A percentile compares a stretch with the other conserved stretches of the same genome.
phyloP scores from a whole-genome alignment of 2,797 vertebrate species.

The Channallabes apus region DNA sequence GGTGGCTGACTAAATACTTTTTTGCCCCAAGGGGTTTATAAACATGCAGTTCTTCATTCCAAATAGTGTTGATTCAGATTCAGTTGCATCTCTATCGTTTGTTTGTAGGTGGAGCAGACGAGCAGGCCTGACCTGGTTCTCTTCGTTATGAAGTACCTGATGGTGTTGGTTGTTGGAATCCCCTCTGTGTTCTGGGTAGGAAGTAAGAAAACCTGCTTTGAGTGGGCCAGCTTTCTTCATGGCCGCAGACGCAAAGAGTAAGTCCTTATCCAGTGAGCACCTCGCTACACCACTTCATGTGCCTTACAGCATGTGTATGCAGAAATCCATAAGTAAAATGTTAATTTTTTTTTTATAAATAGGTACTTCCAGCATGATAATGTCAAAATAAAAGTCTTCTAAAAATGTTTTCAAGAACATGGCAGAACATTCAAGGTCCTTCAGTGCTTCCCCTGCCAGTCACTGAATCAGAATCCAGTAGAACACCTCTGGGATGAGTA shows the following conservation, averaged over 20 bases:
- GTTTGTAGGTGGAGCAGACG: slow-evolving; percentile 83
- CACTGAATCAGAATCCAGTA: not conserved
- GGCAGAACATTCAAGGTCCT: not conserved
- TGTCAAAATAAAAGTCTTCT: no score
- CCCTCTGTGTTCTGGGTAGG: slow-evolving; percentile 98
- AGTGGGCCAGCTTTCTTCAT: slow-evolving; percentile 89
- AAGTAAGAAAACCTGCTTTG: slow-evolving; percentile 98
- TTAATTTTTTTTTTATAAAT: no score
- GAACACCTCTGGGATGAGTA: not conserved
- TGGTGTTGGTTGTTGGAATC: slow-evolving; percentile 94
- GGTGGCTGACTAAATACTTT: no score
- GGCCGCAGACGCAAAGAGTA: slow-evolving; percentile 85
- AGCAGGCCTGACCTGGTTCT: slow-evolving; percentile 85
- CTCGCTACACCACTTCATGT: not conserved
- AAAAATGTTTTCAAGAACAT: no score
- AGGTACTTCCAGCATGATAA: no score
- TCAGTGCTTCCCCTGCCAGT: not conserved
- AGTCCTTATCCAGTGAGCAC: slow-evolving; percentile 53
- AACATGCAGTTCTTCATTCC: not conserved
- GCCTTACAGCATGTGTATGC: not conserved
- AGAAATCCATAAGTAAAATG: not conserved
- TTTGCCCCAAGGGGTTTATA: no score
- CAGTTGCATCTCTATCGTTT: not conserved
- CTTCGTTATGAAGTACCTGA: slow-evolving; percentile 95
- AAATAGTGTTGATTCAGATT: not conserved